Base-by-base conservation (phyloP, 2,113 vertebrate species). In the Pagrus major region DNA sequence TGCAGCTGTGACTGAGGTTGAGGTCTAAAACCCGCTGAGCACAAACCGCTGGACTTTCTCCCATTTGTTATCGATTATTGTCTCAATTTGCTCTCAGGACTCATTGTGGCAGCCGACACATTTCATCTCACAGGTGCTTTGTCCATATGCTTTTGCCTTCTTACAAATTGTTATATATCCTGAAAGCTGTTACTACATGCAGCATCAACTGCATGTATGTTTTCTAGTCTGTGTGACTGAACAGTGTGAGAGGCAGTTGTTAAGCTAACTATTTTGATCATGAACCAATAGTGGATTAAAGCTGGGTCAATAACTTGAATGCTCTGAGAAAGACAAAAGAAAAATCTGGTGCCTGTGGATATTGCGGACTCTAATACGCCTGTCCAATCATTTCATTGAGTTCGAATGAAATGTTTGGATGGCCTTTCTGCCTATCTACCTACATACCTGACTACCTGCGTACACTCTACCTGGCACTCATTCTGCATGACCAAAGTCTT, bases 101-200 rank as follows among this genome's bases (percentile, higher is more conserved):
- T 46, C 20, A 0, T 42, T 31, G 5, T 56, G 35, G 23, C 9
- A 55, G 49, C 55, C 31, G 54, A 35, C 49, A 56, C 31, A 23
- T 55, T 66, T 76, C n/a, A 52, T 16, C 11, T 5, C 31, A 52
- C 42, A 65, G 39, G 42, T 58, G 31, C n/a, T 74, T 39, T 15
- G 35, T 10, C n/a, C 3, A 39, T 37, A 20, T 39, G 14, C 23
- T 21, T 41, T 29, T 39, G 12, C 12, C 23, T 44, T 55, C 10
- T 51, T 70, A 21, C 18, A 41, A 9, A 52, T 70, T 55, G n/a
- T 41, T 55, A 55, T 55, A 7, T 37, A 10, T 54, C 12, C 18
- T 44, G 33, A 55, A 3, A 47, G 16, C 47, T 55, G 54, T 16
- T 27, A 5, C n/a, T 21, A 51, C 35, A 37, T 1, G 12, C 3